Percentiles rank a stretch among this genome's conserved stretches.
These are phyloP conservation scores for Germaria angustata DNA, from an alignment of 2,888 invertebrate genomes.

Conservation along the genomic window DNA sequence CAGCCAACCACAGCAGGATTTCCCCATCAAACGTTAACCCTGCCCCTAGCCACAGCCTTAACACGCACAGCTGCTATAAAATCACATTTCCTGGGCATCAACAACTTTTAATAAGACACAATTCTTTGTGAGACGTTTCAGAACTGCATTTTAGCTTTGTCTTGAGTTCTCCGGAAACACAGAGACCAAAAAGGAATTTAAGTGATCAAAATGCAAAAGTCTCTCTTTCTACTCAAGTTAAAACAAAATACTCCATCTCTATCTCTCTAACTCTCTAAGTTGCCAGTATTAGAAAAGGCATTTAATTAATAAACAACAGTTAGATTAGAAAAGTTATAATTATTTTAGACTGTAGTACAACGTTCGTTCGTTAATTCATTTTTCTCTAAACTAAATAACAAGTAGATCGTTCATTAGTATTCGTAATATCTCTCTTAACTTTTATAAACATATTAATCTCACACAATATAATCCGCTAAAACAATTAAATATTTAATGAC, in stretches of 20 bases:
- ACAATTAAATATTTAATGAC: background rate
- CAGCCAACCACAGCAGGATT: constrained; percentile 77
- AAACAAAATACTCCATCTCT: background rate
- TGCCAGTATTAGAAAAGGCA: constrained; percentile 10
- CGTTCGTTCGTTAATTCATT: constrained; percentile 26
- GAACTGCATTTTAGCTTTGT: background rate
- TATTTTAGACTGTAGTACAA: constrained; percentile 35
- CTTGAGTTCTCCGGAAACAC: background rate
- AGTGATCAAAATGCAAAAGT: background rate
- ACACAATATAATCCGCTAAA: constrained; percentile 9
- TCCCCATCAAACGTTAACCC: constrained; percentile 76
- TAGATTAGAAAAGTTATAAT: constrained; percentile 17
- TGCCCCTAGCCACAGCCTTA: constrained; percentile 79
- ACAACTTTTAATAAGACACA: constrained; percentile 76
- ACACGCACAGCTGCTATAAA: constrained; percentile 79
- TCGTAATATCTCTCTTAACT: constrained; percentile 51
- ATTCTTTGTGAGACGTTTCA: background rate
- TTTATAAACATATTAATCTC: constrained; percentile 1
- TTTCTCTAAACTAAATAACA: background rate
- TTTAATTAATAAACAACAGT: background rate
- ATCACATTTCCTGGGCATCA: constrained; percentile 80
- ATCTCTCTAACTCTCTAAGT: background rate
- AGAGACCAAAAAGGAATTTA: background rate
- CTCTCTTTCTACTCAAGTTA: background rate
- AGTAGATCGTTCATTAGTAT: constrained; percentile 45